Base-by-base conservation (phyloP, 2,888 invertebrate genomes). In the Archaeoteleia sp. region DNA sequence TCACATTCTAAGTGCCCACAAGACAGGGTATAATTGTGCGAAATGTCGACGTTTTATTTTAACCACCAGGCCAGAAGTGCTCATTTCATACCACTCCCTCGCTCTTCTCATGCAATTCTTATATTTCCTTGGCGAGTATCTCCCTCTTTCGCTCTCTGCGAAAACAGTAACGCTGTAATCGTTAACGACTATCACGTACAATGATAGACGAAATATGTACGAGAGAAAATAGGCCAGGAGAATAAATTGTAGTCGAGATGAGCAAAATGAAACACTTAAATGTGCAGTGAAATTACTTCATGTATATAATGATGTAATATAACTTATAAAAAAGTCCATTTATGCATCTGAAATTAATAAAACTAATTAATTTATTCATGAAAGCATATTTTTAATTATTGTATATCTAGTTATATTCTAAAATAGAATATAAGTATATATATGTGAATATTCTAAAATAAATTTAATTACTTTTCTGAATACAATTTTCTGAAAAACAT, bases 21-120 rank as follows among this genome's bases (percentile, higher is more conserved):
- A 39, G 54, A 54, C 57, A 71, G 42, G 65, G 67, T 70, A 73
- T 74, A 75, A 75, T 76, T 76, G 73, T 67, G 69, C 67, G 67
- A 72, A 74, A 74, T 71, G 70, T 67, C 62, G 68, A 63, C 57
- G 66, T 73, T 74, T 74, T 73, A 71, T 77, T 74, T 73, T 48
- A 66, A 66, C 62, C 57, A 67, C 53, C 46, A 45, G 63, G 62
- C 67, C 51, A 70, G 51, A 66, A 63, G 53, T 53, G 53, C 55
- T 67, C 55, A 49, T 67, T 66, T 60, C 43, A 14, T 48, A 48
- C 30, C 17, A 53, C 55, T 51, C 55, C 46, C 57, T 20, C 32
- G 58, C 39, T 29, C 51, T 45, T 39, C 51, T 65, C 57, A 57
- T 46, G 46, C 45, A 46, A 32, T 53, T 54, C 48, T 46, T 20